Evolutionary conservation across 23 tunicate genomes (phyloP), one percentile per base, ranked within the genome.

Genomic region (Clavelina lepadiformis): DNA sequence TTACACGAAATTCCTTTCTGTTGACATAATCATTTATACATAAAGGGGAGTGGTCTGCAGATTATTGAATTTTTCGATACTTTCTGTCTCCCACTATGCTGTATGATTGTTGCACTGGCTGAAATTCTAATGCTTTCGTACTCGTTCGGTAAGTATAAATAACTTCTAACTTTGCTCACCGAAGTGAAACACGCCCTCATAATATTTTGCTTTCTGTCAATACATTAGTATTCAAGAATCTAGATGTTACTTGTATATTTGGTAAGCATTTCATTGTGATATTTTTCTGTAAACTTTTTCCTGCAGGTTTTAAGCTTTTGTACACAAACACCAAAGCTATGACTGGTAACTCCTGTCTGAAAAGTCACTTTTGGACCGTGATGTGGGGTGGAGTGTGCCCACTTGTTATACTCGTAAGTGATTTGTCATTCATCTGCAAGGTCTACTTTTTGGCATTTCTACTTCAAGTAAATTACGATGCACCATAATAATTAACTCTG

Each of bases 311-410:
- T 26, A 61, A 53, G 54, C 79, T 89, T 1, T 45, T 89, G 36
- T 47, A 74, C 0, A 81, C 97, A 23, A 89, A 89, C 51, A 76
- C 81, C 0, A 89, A 89, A 64, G 97, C 91, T 30, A 89, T 89
- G 97, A 89, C 91, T 52, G 74, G 86, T 61, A 75, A 76, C 44
- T 41, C 69, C 13, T 81, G 97, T 36, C 63, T 89, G 54, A 81
- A 66, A 63, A 68, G 70, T 51, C 77, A 66, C 3, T 82, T 81
- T 56, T 89, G 97, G 97, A 57, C 85, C 0, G 63, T 89, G 2
- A 54, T 81, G 65, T 89, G 97, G 97, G 97, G 89, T 3, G 83
- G 73, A 15, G 37, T 81, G 8, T 68, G 82, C 7, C 97, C 97
- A 7, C 21, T 75, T 5, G 28, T 89, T 33, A 1, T 81, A 5